Percentiles rank a stretch among this genome's conserved stretches.
Evolutionary conservation across 2,797 vertebrate genomes (phyloP).

Genomic region (Chaetodon trifasciatus): DNA sequence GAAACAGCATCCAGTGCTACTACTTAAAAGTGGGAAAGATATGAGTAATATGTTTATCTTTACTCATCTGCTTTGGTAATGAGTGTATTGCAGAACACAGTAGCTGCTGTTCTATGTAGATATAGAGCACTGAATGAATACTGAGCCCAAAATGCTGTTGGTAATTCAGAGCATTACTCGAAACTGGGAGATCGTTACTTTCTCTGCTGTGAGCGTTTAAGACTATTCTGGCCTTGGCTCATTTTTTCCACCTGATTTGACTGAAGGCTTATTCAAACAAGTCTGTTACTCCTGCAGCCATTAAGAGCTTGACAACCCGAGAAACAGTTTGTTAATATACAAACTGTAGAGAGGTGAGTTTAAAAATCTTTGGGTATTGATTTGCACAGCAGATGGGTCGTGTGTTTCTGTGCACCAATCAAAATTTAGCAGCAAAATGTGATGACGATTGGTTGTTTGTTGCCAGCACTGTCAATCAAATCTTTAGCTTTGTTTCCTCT

Average conservation of each 20-base stretch:
- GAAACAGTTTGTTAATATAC: background rate
- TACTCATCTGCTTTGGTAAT: background rate
- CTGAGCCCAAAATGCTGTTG: background rate
- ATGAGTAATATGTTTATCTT: slow-evolving; percentile 39
- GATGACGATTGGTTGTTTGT: no score
- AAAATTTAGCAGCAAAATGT: no score
- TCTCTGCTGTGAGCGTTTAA: slow-evolving; percentile 3
- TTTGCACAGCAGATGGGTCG: background rate
- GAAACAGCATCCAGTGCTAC: slow-evolving; percentile 34
- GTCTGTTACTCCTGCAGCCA: slow-evolving; percentile 2
- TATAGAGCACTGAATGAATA: background rate
- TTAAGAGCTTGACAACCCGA: slow-evolving; percentile 17
- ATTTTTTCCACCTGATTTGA: slow-evolving; percentile 35
- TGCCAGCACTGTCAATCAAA: no score
- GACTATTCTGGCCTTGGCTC: background rate
- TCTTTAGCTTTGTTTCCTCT: no score
- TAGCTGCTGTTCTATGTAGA: background rate
- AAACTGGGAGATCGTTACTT: slow-evolving; percentile 37
- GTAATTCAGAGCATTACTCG: slow-evolving; percentile 13
- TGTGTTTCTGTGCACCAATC: no score
- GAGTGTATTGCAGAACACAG: background rate
- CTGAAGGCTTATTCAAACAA: slow-evolving; percentile 42
- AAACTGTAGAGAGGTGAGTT: background rate
- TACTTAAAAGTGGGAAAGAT: slow-evolving; percentile 24
- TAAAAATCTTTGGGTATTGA: background rate